phyloP scores from a whole-genome alignment of 2,888 invertebrate species.

The Chymomyza caudatula region DNA sequence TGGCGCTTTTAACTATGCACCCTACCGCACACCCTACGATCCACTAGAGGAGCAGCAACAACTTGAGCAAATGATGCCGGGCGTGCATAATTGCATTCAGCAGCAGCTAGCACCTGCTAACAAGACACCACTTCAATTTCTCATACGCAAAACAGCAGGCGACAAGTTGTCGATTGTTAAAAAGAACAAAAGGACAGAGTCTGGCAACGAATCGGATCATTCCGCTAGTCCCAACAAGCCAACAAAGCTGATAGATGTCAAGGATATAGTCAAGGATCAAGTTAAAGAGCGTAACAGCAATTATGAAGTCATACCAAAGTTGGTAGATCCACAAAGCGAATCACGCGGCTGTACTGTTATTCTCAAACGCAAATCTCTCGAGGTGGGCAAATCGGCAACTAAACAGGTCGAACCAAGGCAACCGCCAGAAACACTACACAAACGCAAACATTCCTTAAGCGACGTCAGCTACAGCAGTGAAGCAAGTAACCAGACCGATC shows the following conservation, averaged over 20 bases:
- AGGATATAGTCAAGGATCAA: slow-evolving; percentile 24
- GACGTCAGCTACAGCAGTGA: slow-evolving; percentile 42
- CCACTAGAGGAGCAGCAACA: slow-evolving; percentile 82
- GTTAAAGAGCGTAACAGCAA: slow-evolving; percentile 56
- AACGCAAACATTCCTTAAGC: slow-evolving; percentile 35
- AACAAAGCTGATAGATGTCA: not conserved
- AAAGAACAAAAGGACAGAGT: slow-evolving; percentile 64
- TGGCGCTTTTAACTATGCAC: slow-evolving; percentile 86
- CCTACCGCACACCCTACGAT: slow-evolving; percentile 84
- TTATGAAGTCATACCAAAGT: slow-evolving; percentile 73
- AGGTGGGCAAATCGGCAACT: slow-evolving; percentile 30
- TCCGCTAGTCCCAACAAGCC: slow-evolving; percentile 54
- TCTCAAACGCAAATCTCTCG: slow-evolving; percentile 74
- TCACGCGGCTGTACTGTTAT: slow-evolving; percentile 73
- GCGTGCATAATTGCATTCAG: slow-evolving; percentile 68
- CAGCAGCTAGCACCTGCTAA: slow-evolving; percentile 54
- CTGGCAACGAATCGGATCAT: slow-evolving; percentile 73
- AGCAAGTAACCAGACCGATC: slow-evolving; percentile 28
- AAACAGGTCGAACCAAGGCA: not conserved
- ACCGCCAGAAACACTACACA: not conserved
- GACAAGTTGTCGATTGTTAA: slow-evolving; percentile 77
- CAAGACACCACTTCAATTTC: slow-evolving; percentile 76
- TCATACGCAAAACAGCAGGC: slow-evolving; percentile 77
- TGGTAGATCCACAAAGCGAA: slow-evolving; percentile 55
- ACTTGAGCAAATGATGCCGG: slow-evolving; percentile 83